These are phyloP conservation scores for Caenorhabditis sinica DNA, from an alignment of 2,888 invertebrate species.

Conservation along the genomic window DNA sequence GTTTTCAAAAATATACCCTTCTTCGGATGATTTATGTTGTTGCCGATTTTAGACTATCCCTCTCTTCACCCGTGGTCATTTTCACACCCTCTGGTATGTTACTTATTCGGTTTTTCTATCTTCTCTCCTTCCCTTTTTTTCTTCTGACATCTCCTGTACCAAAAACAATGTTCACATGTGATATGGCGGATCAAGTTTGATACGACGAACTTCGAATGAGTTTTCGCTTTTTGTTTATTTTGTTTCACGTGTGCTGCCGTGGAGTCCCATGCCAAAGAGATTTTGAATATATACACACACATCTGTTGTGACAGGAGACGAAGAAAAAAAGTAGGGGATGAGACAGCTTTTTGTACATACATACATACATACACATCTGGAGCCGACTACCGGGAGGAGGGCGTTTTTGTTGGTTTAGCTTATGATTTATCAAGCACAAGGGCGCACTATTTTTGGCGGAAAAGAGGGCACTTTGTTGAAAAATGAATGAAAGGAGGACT, in stretches of 20 bases:
- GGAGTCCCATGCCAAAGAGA: slow-evolving; percentile 47
- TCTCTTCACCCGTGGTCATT: slow-evolving; percentile 24
- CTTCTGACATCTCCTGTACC: neutral
- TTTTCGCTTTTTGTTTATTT: slow-evolving; percentile 39
- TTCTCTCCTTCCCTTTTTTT: neutral
- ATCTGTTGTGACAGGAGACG: slow-evolving; percentile 45
- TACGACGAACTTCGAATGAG: slow-evolving; percentile 27
- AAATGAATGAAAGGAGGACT: neutral
- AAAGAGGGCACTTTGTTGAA: neutral
- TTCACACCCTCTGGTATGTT: slow-evolving; percentile 34
- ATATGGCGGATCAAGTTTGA: slow-evolving; percentile 39
- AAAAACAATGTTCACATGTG: slow-evolving; percentile 34
- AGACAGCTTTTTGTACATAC: slow-evolving; percentile 17
- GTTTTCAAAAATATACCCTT: slow-evolving; percentile 47
- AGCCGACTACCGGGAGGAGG: slow-evolving; percentile 3
- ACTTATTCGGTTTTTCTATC: slow-evolving; percentile 10
- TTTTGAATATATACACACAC: slow-evolving; percentile 51
- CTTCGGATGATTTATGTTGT: slow-evolving; percentile 36
- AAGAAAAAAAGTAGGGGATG: neutral
- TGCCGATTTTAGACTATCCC: slow-evolving; percentile 43
- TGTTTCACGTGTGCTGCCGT: slow-evolving; percentile 46
- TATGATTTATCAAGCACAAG: slow-evolving; percentile 29
- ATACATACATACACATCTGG: slow-evolving; percentile 59
- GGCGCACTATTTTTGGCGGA: slow-evolving; percentile 13
- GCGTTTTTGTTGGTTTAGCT: slow-evolving; percentile 49